Evolutionary conservation across 2,113 vertebrate genomes (phyloP).

Genomic region (Brachirus orientalis): DNA sequence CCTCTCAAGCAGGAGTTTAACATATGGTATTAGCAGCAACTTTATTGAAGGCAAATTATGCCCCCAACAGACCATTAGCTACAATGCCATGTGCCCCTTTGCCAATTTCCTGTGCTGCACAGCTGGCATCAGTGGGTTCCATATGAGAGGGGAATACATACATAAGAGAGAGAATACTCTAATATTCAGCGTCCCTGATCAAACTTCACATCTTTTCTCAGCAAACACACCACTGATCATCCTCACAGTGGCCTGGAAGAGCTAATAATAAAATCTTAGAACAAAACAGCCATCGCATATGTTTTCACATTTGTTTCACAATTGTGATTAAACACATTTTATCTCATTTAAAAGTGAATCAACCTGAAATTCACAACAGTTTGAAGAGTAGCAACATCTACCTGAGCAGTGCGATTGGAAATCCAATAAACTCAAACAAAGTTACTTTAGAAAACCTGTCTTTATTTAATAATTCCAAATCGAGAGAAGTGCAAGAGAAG

Average conservation of each 20-base stretch:
- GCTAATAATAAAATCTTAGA: slow-evolving; percentile 10
- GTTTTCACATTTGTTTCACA: slow-evolving; percentile 7
- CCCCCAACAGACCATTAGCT: slow-evolving; percentile 40
- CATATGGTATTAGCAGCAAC: slow-evolving; percentile 28
- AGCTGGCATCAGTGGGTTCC: slow-evolving; percentile 18
- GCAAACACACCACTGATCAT: slow-evolving; percentile 7
- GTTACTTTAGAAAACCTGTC: no score
- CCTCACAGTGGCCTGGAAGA: background rate
- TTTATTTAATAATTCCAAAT: no score
- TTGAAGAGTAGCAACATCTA: no score
- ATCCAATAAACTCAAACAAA: no score
- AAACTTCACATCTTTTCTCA: slow-evolving; percentile 17
- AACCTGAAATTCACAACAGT: no score
- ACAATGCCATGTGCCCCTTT: slow-evolving; percentile 11
- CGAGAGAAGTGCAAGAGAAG: no score
- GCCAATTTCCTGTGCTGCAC: slow-evolving; percentile 16
- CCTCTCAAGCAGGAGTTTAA: slow-evolving; percentile 31
- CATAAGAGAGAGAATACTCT: background rate
- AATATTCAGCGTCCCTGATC: slow-evolving; percentile 36
- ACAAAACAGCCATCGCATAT: background rate
- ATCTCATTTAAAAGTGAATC: no score
- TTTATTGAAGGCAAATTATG: slow-evolving; percentile 47
- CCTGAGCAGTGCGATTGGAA: no score
- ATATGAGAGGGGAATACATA: background rate
- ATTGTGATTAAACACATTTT: no score